Percentiles rank a stretch among this genome's conserved stretches.
phyloP scores from a whole-genome alignment of 2,113 vertebrate species.

The Balaeniceps rex region DNA sequence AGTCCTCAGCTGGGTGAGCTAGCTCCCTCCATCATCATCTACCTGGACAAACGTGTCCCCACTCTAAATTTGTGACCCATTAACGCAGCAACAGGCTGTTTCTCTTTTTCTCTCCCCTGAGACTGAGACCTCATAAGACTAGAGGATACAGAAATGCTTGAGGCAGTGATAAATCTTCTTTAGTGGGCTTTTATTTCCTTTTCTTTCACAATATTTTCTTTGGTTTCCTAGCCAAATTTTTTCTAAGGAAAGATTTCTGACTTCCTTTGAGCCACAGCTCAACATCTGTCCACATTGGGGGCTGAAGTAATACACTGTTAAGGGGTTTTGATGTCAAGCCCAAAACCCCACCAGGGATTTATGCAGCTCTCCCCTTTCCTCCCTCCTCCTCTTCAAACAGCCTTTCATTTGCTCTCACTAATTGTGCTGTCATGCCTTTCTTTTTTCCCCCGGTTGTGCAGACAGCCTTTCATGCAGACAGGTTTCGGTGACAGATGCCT shows the following conservation, averaged over 20 bases:
- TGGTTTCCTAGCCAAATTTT: conserved; percentile 67
- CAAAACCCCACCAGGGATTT: conserved; percentile 69
- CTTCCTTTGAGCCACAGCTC: conserved; percentile 70
- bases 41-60: background rate
- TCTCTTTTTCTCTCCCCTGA: conserved; percentile 21
- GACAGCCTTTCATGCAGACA: conserved; percentile 51
- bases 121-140: conserved; percentile 51
- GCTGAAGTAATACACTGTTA: conserved; percentile 67
- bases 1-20: fast-evolving
- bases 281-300: conserved; percentile 70
- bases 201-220: conserved; percentile 73
- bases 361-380: conserved; percentile 58
- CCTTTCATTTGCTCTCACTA: conserved; percentile 54
- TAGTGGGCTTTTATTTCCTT: conserved; percentile 68
- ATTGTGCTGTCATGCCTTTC: conserved; percentile 60
- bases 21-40: background rate
- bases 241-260: conserved; percentile 70
- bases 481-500: conserved; percentile 38
- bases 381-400: conserved; percentile 57
- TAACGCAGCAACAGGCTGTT: conserved; percentile 16
- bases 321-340: conserved; percentile 71
- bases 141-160: conserved; percentile 55
- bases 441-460: background rate
- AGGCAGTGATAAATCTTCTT: conserved; percentile 68
- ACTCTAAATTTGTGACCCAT: conserved; percentile 27